Percentiles rank a stretch among this genome's conserved stretches.
phyloP scores from a whole-genome alignment of 2,888 invertebrate species.

The Sepioteuthis lessoniana region DNA sequence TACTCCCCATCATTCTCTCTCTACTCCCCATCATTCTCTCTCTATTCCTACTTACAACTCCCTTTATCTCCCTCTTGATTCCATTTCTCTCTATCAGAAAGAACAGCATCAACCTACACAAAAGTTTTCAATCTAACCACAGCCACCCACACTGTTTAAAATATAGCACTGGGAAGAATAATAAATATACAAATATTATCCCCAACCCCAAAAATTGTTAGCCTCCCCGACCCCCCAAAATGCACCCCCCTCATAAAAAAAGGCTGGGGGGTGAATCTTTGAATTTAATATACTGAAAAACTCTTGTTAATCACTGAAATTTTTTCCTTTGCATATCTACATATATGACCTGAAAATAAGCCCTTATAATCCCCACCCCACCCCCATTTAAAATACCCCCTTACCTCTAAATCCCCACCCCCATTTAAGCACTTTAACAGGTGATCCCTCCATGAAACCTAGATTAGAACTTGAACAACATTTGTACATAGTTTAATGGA shows the following conservation, averaged over 20 bases:
- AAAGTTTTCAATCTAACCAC: too few species aligned
- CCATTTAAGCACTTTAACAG: neutral
- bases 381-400: too few species aligned
- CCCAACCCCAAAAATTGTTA: neutral
- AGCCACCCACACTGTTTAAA: neutral
- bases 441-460: constrained; percentile 41
- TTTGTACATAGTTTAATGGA: constrained; percentile 39
- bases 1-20: too few species aligned
- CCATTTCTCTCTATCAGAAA: too few species aligned
- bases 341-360: constrained; percentile 35
- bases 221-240: too few species aligned
- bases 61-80: too few species aligned
- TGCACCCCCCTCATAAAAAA: neutral
- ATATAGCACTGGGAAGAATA: neutral
- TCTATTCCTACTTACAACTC: too few species aligned
- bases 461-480: neutral
- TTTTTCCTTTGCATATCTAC: constrained; percentile 46
- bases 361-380: neutral
- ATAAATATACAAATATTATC: neutral
- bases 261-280: neutral
- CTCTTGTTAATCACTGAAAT: neutral
- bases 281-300: neutral
- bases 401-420: too few species aligned
- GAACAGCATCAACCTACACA: too few species aligned
- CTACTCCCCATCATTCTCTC: too few species aligned